Evolutionary conservation across 2,797 vertebrate genomes (phyloP), one percentile per base, ranked within the genome.

Genomic region (Acridotheres tristis): DNA sequence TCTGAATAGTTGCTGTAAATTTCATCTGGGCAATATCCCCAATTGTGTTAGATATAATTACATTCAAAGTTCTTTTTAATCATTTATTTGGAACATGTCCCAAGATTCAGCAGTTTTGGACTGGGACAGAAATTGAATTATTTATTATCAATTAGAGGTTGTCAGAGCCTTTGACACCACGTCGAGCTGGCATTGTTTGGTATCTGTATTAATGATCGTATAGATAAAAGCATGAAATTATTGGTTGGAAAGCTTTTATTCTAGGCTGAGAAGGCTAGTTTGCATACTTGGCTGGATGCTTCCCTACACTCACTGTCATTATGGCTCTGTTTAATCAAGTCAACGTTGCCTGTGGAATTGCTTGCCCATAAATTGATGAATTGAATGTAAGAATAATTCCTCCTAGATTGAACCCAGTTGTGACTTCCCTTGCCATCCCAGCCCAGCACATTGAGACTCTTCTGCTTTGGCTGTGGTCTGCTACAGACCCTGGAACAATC

Each of bases 91-190:
- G 96, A 97, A 93, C 76, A 3, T 75, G 72, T 95, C 96, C 97
- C 93, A 96, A 96, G 89, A 95, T 96, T 95, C 94, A 95, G 89
- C 89, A 95, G 79, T 95, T 96, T 97, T 96, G 96, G 96, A 94
- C 73, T 48, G 89, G 94, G 95, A 85, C 79, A 95, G 94, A 95
- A 95, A 96, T 96, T 97, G 96, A 97, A 97, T 97, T 97, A 97
- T 97, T 97, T 97, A 97, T 97, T 96, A 96, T 96, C 96, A 97
- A 97, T 97, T 96, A 97, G 96, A 95, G 95, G 90, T 91, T 97
- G 93, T 96, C 94, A 96, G 96, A 97, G 96, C 93, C 94, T 97
- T 96, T 97, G 96, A 96, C 96, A 94, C 75, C 93, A 90, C n/a
- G 32, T 94, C 1, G 87, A 95, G 96, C 87, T 95, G 94, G 89